Conservation (phyloP, 2,888 invertebrate genomes). For the Lutraria lutraria region DNA sequence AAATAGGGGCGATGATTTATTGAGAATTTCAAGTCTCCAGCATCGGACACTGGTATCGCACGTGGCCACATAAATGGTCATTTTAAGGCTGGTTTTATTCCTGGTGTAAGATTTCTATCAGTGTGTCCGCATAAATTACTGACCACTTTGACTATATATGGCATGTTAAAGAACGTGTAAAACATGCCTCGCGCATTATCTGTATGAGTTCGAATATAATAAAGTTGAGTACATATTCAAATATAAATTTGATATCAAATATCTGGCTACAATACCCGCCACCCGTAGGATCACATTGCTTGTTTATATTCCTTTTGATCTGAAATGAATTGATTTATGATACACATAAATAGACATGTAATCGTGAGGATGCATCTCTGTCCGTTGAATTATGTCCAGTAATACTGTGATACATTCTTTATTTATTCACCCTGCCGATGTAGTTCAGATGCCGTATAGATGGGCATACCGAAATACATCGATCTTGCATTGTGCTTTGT, state of each 20-base stretch:
- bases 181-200: conserved; percentile 32
- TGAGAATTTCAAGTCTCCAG: background rate
- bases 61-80: conserved; percentile 41
- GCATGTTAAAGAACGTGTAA: conserved; percentile 34
- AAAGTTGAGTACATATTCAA: conserved; percentile 40
- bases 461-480: no score
- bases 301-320: conserved; percentile 48
- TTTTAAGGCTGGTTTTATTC: conserved; percentile 38
- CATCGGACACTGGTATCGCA: conserved; percentile 16
- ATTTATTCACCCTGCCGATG: no score
- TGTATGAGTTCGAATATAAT: conserved; percentile 13
- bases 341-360: background rate
- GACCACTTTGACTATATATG: conserved; percentile 30
- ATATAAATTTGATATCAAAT: conserved; percentile 49
- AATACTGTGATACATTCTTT: background rate
- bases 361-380: conserved; percentile 6
- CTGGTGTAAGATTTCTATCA: conserved; percentile 45
- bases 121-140: conserved; percentile 55
- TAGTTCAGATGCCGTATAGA: no score
- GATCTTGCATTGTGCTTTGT: no score
- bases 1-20: background rate
- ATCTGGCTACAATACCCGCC: conserved; percentile 26
- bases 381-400: background rate
- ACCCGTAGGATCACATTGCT: conserved; percentile 36
- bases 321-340: conserved; percentile 36